phyloP scores from a whole-genome alignment of 2,797 vertebrate genomes.

The Gallinago nigripennis region DNA sequence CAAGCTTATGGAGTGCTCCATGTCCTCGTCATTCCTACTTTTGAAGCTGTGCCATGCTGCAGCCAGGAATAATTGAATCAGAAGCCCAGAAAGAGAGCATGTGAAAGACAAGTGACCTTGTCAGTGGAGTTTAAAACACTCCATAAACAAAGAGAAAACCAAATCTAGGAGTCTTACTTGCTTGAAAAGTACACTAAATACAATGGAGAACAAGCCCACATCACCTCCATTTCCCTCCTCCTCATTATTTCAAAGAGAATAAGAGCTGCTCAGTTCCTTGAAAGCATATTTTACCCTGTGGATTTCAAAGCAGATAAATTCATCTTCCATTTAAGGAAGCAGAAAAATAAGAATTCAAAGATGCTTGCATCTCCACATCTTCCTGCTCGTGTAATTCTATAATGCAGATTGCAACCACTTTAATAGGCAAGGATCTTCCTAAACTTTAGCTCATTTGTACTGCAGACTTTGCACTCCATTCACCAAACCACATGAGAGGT shows the following conservation, averaged over 20 bases:
- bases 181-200: not conserved
- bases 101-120: not conserved
- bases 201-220: not conserved
- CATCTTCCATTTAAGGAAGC: not conserved
- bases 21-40: not conserved
- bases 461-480: not conserved
- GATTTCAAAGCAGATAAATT: not conserved
- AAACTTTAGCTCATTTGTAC: not conserved
- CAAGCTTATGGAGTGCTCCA: not conserved
- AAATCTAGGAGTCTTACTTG: not conserved
- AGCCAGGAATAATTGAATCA: not conserved
- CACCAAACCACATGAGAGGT: not conserved
- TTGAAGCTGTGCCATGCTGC: not conserved
- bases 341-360: not conserved
- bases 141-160: not conserved
- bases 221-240: not conserved
- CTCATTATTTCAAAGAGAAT: not conserved
- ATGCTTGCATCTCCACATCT: not conserved
- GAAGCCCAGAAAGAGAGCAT: not conserved
- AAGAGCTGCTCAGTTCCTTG: not conserved
- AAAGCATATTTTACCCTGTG: not conserved
- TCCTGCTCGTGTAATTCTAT: not conserved
- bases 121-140: not conserved
- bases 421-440: not conserved
- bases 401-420: not conserved